These are phyloP conservation scores for Toxotes jaculatrix DNA, from an alignment of 2,113 vertebrate species.

Conservation along the genomic window DNA sequence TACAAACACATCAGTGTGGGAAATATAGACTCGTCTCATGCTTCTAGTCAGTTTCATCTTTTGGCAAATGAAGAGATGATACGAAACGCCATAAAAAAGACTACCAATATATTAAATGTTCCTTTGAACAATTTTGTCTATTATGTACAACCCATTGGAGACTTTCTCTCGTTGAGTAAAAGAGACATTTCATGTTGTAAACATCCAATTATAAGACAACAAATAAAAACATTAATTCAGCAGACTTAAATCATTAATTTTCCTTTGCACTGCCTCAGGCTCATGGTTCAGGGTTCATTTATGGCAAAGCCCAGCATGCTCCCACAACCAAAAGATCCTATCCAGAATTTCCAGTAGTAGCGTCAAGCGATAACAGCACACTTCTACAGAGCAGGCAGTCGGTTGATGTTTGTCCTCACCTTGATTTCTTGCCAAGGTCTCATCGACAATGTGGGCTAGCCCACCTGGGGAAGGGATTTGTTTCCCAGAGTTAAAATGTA, in stretches of 20 bases:
- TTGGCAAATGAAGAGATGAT: slow-evolving; percentile 38
- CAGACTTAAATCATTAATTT: slow-evolving; percentile 6
- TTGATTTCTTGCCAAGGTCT: slow-evolving; percentile 61
- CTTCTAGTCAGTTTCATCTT: slow-evolving; percentile 33
- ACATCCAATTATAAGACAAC: slow-evolving; percentile 4
- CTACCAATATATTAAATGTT: slow-evolving; percentile 12
- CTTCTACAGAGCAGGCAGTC: slow-evolving; percentile 12
- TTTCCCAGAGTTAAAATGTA: slow-evolving; percentile 32
- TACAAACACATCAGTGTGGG: slow-evolving; percentile 44
- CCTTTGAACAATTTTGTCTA: neutral
- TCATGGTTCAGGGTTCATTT: neutral
- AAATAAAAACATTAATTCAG: neutral
- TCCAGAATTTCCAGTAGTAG: slow-evolving; percentile 14
- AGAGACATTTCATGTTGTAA: slow-evolving; percentile 26
- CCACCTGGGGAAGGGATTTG: slow-evolving; percentile 23
- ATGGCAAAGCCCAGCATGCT: neutral
- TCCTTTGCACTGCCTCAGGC: neutral
- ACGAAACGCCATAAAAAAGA: slow-evolving; percentile 18
- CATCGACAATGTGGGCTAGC: slow-evolving; percentile 26
- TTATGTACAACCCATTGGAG: slow-evolving; percentile 8
- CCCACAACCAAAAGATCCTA: neutral
- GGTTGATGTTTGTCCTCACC: slow-evolving; percentile 33
- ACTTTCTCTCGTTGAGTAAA: neutral
- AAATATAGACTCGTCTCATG: neutral
- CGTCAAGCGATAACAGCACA: slow-evolving; percentile 15